Conservation (phyloP, 2,888 invertebrate species). For the Apocheima hispidaria region DNA sequence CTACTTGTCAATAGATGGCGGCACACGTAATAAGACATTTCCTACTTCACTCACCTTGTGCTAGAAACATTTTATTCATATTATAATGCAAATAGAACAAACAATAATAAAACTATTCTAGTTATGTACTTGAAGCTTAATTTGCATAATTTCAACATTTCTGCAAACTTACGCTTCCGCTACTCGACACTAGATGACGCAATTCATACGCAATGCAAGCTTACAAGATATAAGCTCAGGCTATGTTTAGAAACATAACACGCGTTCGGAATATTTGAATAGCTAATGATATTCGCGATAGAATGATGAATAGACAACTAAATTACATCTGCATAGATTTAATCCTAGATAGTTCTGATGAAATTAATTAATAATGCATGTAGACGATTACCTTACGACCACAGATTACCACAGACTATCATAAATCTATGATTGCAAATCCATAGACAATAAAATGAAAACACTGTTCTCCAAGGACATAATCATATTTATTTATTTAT, state of each 20-base stretch:
- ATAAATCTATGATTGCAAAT: constrained; percentile 14
- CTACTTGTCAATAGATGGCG: constrained; percentile 31
- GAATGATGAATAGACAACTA: constrained; percentile 45
- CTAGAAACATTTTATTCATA: background rate
- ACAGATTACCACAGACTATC: constrained; percentile 8
- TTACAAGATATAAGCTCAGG: constrained; percentile 34
- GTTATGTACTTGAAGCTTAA: too few species aligned
- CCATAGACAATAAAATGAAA: constrained; percentile 1
- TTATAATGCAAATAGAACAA: background rate
- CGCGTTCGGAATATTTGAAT: constrained; percentile 44
- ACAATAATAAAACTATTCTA: background rate
- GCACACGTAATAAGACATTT: background rate
- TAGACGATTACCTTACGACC: constrained; percentile 27
- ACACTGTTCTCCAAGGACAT: too few species aligned
- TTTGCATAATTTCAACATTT: constrained; percentile 10
- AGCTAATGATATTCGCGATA: constrained; percentile 43
- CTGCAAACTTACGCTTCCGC: constrained; percentile 35
- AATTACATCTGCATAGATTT: constrained; percentile 41
- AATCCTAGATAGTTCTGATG: constrained; percentile 45
- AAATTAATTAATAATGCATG: constrained; percentile 45
- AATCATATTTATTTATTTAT: too few species aligned
- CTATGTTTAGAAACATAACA: constrained; percentile 38
- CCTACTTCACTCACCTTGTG: background rate
- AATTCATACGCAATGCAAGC: constrained; percentile 23
- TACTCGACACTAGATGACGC: constrained; percentile 58